Percentiles rank a stretch among this genome's conserved stretches.
These are phyloP conservation scores for Ectemnius lituratus DNA, from an alignment of 2,888 invertebrate genomes.

Conservation along the genomic window DNA sequence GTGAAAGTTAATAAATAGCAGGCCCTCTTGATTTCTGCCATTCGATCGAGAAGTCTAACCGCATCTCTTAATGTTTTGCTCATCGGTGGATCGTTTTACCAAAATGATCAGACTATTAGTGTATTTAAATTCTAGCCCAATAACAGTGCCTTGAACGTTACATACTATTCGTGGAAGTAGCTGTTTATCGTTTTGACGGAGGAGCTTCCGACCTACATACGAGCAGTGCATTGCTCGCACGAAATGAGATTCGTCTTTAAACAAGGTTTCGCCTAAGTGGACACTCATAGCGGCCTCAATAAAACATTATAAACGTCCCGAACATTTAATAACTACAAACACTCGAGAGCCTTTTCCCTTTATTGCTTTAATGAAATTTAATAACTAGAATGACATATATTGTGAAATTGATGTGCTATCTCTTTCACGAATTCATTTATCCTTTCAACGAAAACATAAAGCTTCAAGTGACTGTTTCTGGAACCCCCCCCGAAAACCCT, in stretches of 20 bases:
- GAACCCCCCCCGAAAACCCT: not conserved
- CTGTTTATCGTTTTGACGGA: not conserved
- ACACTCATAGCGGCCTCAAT: no score
- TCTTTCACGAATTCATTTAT: no score
- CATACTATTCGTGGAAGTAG: not conserved
- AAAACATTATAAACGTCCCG: no score
- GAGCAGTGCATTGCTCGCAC: no score
- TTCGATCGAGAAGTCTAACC: not conserved
- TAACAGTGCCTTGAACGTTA: not conserved
- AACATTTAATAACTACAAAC: no score
- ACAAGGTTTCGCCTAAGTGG: no score
- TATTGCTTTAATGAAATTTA: no score
- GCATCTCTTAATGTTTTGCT: not conserved
- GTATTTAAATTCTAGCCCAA: not conserved
- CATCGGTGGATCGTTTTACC: not conserved
- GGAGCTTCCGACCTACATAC: conserved; percentile 7
- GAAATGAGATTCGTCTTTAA: no score
- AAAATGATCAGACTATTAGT: not conserved
- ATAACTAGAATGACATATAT: no score
- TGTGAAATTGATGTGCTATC: no score
- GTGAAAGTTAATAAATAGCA: conserved; percentile 32
- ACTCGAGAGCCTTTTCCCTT: no score
- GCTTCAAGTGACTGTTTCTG: not conserved
- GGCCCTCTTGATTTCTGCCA: not conserved
- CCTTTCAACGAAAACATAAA: no score